Conservation (phyloP, 2,888 invertebrate genomes). For the Eumerus sabulonum region DNA sequence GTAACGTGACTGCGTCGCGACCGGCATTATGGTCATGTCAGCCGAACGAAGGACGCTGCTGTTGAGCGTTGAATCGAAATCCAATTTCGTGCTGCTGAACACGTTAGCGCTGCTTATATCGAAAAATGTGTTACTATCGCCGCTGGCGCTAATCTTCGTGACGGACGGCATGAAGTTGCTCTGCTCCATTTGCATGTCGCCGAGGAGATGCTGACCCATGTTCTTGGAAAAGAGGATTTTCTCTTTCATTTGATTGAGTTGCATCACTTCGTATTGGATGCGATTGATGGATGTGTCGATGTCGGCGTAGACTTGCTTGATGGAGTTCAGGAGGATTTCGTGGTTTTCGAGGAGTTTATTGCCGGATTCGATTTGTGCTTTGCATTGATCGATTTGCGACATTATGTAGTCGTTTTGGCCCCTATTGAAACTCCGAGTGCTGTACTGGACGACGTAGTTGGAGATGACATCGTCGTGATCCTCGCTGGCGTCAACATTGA, state of each 20-base stretch:
- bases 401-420: conserved; percentile 74
- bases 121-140: conserved; percentile 72
- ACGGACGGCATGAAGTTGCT: conserved; percentile 73
- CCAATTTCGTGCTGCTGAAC: conserved; percentile 77
- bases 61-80: conserved; percentile 74
- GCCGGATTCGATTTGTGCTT: conserved; percentile 71
- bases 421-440: conserved; percentile 72
- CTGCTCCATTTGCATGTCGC: conserved; percentile 73
- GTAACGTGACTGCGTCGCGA: conserved; percentile 46
- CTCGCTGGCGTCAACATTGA: conserved; percentile 72
- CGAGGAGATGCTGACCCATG: conserved; percentile 73
- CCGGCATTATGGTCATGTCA: conserved; percentile 51
- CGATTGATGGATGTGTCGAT: conserved; percentile 74
- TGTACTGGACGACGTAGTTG: conserved; percentile 76
- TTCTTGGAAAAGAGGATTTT: conserved; percentile 77
- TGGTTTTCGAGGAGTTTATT: conserved; percentile 74
- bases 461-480: conserved; percentile 74
- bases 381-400: conserved; percentile 74
- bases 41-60: conserved; percentile 68
- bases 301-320: conserved; percentile 75
- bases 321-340: conserved; percentile 74
- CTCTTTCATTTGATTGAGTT: conserved; percentile 76
- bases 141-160: conserved; percentile 70
- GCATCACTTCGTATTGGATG: conserved; percentile 75
- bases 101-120: conserved; percentile 73